Conservation (phyloP, 2,113 vertebrate genomes). For the Cephalopterus ornatus region DNA sequence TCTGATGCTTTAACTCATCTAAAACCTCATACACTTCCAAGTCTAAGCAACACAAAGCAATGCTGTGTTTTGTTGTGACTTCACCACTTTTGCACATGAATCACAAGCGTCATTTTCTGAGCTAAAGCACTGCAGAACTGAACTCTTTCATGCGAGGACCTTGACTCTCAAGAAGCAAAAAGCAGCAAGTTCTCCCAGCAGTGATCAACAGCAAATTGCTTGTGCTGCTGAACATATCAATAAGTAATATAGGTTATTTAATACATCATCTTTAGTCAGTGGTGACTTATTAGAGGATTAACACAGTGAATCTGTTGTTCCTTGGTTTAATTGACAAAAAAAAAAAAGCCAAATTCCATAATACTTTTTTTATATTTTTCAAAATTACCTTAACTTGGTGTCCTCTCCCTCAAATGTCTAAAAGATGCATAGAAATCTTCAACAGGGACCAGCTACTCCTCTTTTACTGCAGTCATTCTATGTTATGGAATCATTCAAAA, state of each 20-base stretch:
- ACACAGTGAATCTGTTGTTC: neutral
- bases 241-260: neutral
- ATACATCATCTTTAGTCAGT: neutral
- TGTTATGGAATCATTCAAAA: neutral
- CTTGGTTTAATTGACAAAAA: neutral
- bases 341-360: neutral
- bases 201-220: neutral
- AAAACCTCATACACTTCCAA: neutral
- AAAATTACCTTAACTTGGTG: neutral
- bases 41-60: neutral
- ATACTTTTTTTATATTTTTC: neutral
- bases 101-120: neutral
- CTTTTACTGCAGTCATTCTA: neutral
- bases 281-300: neutral
- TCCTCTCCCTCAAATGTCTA: neutral
- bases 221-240: neutral
- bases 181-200: neutral
- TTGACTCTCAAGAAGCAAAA: neutral
- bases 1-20: neutral
- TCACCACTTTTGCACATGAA: neutral
- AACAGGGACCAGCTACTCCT: neutral
- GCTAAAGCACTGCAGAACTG: neutral
- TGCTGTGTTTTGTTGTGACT: neutral
- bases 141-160: neutral
- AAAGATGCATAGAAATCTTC: neutral